Evolutionary conservation across 2,888 invertebrate species (phyloP), one percentile per base, ranked within the genome.

Genomic region (Limnephilus auricula): DNA sequence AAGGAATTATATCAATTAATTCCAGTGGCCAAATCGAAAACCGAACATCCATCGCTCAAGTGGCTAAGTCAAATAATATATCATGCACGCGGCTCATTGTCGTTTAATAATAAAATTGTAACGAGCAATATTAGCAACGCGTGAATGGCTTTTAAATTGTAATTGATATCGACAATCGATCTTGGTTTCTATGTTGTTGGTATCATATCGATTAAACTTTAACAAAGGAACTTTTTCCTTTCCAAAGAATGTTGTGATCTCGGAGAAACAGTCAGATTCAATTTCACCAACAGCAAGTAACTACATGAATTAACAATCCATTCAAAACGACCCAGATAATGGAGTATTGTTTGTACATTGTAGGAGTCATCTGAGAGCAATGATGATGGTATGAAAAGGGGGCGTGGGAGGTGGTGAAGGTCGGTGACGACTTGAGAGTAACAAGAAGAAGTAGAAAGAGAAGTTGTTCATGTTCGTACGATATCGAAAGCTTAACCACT

Each of bases 331-430:
- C 84, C 84, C 25, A 84, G 84, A 84, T 84, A 84, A 37, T 84
- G 84, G 84, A 25, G 37, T n/a, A 84, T 84, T 34, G 84, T 37
- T 37, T 34, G 37, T n/a, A n/a, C 9, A 2, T 18, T 10, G 84
- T 34, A 37, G 34, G 37, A 84, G 84, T 34, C 31, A 31, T 15
- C 80, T 32, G 12, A 13, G 80, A 32, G 15, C 31, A 65, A 6
- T 65, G 80, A 32, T 80, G 31, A 32, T 30, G 32, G 13, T 15
- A 80, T 80, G 37, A 0, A n/a, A 84, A 40, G 37, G 40, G 31
- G 84, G 84, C 37, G 80, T 80, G 80, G 80, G 80, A 80, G 80
- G 18, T 80, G 12, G 80, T 80, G 84, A n/a, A 80, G 32, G 80
- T 80, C 80, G 32, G 65, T 9, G 65, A 65, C 25, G 65, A 65